Conservation (phyloP, 2,888 invertebrate genomes). For the Scaptomyza caliginosa region DNA sequence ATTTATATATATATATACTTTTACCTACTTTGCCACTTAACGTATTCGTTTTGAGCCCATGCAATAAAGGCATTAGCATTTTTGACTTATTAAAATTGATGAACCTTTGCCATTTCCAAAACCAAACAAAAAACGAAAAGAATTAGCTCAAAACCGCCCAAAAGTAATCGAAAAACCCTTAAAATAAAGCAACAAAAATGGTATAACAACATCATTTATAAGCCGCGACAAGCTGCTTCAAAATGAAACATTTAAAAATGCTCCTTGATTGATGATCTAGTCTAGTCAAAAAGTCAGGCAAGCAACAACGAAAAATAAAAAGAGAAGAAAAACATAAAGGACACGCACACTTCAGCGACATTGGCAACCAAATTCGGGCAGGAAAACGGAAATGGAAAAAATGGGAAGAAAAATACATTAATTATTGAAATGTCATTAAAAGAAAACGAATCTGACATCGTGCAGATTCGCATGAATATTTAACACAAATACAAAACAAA, state of each 20-base stretch:
- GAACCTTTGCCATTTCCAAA: slow-evolving; percentile 39
- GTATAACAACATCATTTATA: slow-evolving; percentile 68
- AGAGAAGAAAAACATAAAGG: slow-evolving; percentile 37
- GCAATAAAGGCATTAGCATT: slow-evolving; percentile 51
- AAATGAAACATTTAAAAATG: slow-evolving; percentile 71
- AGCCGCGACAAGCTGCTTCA: slow-evolving; percentile 66
- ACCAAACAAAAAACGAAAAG: slow-evolving; percentile 12
- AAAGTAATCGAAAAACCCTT: slow-evolving; percentile 43
- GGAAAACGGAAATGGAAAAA: slow-evolving; percentile 62
- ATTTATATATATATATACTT: not conserved
- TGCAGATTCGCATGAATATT: slow-evolving; percentile 79
- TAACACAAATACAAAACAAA: slow-evolving; percentile 45
- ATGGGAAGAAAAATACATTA: slow-evolving; percentile 74
- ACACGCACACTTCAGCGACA: slow-evolving; percentile 64
- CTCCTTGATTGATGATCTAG: slow-evolving; percentile 70
- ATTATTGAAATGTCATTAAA: slow-evolving; percentile 82
- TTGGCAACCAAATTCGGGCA: slow-evolving; percentile 40
- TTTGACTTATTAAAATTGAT: slow-evolving; percentile 66
- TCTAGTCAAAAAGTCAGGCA: slow-evolving; percentile 63
- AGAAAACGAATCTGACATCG: slow-evolving; percentile 61
- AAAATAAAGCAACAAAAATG: slow-evolving; percentile 17
- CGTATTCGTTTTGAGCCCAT: slow-evolving; percentile 9
- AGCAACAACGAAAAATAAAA: slow-evolving; percentile 4
- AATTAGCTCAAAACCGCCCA: slow-evolving; percentile 33
- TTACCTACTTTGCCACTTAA: not conserved